Conservation (phyloP, 1,140 invertebrate species). For the Musca domestica region DNA sequence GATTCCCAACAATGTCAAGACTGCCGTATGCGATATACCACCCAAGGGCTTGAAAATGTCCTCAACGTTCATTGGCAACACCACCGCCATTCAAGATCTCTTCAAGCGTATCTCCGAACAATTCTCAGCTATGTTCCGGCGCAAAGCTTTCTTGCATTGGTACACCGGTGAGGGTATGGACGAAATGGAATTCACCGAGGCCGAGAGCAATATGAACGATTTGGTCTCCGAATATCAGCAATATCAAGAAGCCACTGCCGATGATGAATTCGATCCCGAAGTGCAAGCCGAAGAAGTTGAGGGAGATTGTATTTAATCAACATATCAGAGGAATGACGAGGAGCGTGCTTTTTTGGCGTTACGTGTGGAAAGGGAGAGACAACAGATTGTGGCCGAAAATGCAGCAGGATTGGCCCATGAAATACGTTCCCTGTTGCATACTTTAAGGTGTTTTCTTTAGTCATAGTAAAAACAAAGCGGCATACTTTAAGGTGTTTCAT, state of each 20-base stretch:
- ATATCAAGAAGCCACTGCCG: constrained; percentile 76
- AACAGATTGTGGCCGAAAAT: constrained; percentile 8
- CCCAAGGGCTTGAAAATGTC: constrained; percentile 69
- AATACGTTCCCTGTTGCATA: constrained; percentile 21
- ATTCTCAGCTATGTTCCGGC: constrained; percentile 79
- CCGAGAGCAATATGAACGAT: constrained; percentile 78
- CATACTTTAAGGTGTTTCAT: too few species aligned
- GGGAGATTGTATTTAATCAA: constrained; percentile 54
- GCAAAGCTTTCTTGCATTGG: constrained; percentile 81
- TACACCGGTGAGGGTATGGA: constrained; percentile 88
- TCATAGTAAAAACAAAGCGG: too few species aligned
- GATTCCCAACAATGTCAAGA: constrained; percentile 70
- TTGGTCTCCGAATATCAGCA: constrained; percentile 87
- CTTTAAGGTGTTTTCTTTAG: constrained; percentile 7
- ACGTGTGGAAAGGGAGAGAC: constrained; percentile 13
- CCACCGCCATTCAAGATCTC: constrained; percentile 65
- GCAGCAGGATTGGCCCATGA: constrained; percentile 2
- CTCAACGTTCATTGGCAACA: constrained; percentile 68
- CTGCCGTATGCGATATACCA: constrained; percentile 65
- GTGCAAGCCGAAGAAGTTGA: constrained; percentile 54
- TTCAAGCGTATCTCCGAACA: constrained; percentile 71
- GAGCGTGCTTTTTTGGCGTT: constrained; percentile 43
- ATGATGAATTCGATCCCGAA: constrained; percentile 70
- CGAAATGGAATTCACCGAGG: constrained; percentile 79
- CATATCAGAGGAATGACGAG: constrained; percentile 47